Base-by-base conservation (phyloP, 2,113 vertebrate species). In the Elanoides forficatus region DNA sequence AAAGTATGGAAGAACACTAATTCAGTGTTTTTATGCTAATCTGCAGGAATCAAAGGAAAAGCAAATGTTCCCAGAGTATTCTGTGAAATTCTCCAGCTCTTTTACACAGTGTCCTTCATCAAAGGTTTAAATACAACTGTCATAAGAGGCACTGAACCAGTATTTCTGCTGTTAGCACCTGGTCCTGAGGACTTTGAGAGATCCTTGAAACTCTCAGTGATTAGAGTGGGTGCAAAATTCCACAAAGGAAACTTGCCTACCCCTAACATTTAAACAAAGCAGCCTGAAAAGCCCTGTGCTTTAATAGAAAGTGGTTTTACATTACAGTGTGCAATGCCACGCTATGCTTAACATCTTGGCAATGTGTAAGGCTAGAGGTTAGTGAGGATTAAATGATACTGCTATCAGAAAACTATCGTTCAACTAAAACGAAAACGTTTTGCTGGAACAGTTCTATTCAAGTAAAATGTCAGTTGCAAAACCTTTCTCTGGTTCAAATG, bases 301-400 rank as follows among this genome's bases (percentile, higher is more conserved):
- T 47, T 42, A n/a, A 10, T 23, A 88, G 73, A n/a, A 62, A 88
- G n/a, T 6, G 58, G 22, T 5, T 72, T 36, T 16, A 30, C 11
- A 32, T 34, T 18, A 43, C 26, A n/a, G 2, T 0, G 1, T 22
- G 45, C 70, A 63, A 15, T 1, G 3, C 32, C 78, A 58, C 1
- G 0, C 59, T 18, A 3, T 1, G n/a, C 29, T 84, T 15, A 50
- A 48, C 68, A 9, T 17, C 50, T 84, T 22, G 32, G 59, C 36
- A 58, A 16, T 0, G 4, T 1, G 9, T 13, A 58, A 40, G 21
- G 14, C 40, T 29, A n/a, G 68, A 70, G 59, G 30, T 43, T n/a
- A 85, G 23, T 0, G 65, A 81, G 47, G 74, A 73, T 63, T 58
- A 62, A 70, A 82, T 7, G 13, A 79, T 42, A 36, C 13, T 43